Evolutionary conservation across 2,888 invertebrate genomes (phyloP), one percentile per base, ranked within the genome.

Genomic region (Cheilosia pagana): DNA sequence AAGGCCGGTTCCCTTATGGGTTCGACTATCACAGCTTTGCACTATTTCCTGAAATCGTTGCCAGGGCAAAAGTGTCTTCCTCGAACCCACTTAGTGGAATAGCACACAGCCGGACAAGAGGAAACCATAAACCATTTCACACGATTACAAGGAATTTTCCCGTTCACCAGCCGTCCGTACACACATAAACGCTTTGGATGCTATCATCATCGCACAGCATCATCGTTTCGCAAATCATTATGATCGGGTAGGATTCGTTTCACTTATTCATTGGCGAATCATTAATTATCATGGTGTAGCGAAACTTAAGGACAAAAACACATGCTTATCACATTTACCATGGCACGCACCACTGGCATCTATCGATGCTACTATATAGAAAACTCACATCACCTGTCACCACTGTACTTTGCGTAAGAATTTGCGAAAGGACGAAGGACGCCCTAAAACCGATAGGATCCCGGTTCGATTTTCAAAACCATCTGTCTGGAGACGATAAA

Each of bases 401-500:
- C 48, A 23, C 41, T 21, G 45, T 62, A 7, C 16, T 53, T 67
- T 6, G 28, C 25, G 53, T 43, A 52, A 52, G 8, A 52, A 8
- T 52, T 52, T 35, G 39, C 48, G 55, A 45, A 76, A 72, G 48
- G 55, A 65, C 65, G 43, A 67, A 25, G 6, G 39, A n/a, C 52
- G 6, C n/a, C n/a, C 7, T 28, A 16, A 14, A 28, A 55, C 63
- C 72, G 67, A 63, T 74, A 74, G 52, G 68, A 75, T 41, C 68
- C 79, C 43, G 70, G 67, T 78, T 65, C 63, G 74, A 81, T 85
- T 79, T 67, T 12, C 35, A 59, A 85, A 81, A 85, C 85, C 85
- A 85, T 85, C 85, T 85, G 85, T 85, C 75, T 59, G 31, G 75
- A 85, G 85, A 85, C 60, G 85, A 85, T 85, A 75, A 76, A 81